Conservation (phyloP, 1,140 invertebrate species). For the Drosophila kikkawai region DNA sequence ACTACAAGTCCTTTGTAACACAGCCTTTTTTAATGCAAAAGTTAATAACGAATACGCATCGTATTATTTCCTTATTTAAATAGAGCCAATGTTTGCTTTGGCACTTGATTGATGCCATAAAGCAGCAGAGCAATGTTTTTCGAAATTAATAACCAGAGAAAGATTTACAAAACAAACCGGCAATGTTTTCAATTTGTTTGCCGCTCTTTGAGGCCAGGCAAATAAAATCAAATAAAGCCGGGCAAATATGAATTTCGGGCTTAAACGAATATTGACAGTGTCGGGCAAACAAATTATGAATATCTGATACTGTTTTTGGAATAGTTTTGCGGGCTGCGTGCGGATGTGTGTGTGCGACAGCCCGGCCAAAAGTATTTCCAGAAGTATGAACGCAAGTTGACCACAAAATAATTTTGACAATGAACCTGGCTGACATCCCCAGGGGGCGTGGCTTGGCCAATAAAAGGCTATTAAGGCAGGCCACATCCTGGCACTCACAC, state of each 20-base stretch:
- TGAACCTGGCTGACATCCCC: constrained; percentile 63
- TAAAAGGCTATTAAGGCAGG: constrained; percentile 71
- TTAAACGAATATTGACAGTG: constrained; percentile 13
- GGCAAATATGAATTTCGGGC: constrained; percentile 18
- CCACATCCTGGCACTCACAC: constrained; percentile 32
- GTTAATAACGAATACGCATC: neutral
- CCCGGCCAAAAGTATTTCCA: constrained; percentile 51
- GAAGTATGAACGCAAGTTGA: constrained; percentile 79
- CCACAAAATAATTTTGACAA: constrained; percentile 82
- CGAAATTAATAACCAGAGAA: constrained; percentile 1
- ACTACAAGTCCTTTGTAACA: neutral
- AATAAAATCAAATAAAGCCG: constrained; percentile 15
- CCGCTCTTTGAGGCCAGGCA: constrained; percentile 22
- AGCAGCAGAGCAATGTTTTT: neutral
- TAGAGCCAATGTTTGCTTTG: constrained; percentile 3
- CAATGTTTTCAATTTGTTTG: constrained; percentile 23
- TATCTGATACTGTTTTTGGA: constrained; percentile 18
- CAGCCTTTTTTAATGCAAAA: neutral
- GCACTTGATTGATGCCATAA: constrained; percentile 6
- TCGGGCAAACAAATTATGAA: constrained; percentile 38
- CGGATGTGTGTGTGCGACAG: neutral
- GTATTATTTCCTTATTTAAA: neutral
- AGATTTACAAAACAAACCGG: neutral
- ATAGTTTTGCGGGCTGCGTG: constrained; percentile 4
- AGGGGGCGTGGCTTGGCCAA: constrained; percentile 44